A percentile compares a stretch with the other conserved stretches of the same genome.
These are phyloP conservation scores for Andrena cerasifolii DNA, from an alignment of 1,140 invertebrate genomes.

Conservation along the genomic window DNA sequence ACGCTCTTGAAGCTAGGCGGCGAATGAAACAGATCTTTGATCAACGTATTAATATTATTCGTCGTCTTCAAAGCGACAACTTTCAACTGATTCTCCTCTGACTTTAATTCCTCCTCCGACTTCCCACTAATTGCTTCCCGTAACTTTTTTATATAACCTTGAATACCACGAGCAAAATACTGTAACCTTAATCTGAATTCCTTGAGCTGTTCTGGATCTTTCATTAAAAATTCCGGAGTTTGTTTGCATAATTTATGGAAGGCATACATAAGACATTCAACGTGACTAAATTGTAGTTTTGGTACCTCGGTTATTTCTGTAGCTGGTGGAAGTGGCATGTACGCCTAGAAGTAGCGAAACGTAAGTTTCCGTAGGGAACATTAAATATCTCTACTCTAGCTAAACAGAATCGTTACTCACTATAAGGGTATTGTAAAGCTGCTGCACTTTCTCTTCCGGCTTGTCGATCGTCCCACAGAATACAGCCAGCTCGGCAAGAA, in stretches of 20 bases:
- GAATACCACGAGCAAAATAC: constrained; percentile 95
- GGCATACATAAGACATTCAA: constrained; percentile 95
- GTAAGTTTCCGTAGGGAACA: background rate
- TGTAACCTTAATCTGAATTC: constrained; percentile 94
- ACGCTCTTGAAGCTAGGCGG: constrained; percentile 95
- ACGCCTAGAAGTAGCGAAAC: constrained; percentile 83
- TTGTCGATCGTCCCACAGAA: constrained; percentile 90
- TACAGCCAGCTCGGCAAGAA: constrained; percentile 92
- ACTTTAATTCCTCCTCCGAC: constrained; percentile 87
- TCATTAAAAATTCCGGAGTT: constrained; percentile 90
- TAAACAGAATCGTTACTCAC: constrained; percentile 82
- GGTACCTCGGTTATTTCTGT: constrained; percentile 85
- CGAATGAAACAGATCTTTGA: constrained; percentile 96
- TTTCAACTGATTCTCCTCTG: constrained; percentile 93
- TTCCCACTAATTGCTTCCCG: constrained; percentile 93
- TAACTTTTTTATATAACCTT: constrained; percentile 96
- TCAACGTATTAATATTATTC: constrained; percentile 95
- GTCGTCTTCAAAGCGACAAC: constrained; percentile 94
- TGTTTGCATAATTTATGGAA: constrained; percentile 94
- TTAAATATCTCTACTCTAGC: background rate
- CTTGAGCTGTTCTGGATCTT: constrained; percentile 91
- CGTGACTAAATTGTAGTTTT: constrained; percentile 94
- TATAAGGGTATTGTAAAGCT: constrained; percentile 90
- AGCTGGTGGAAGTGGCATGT: constrained; percentile 91
- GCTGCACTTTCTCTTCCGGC: constrained; percentile 88